These are phyloP conservation scores for Morelia viridis DNA, from an alignment of 2,797 vertebrate species.

Conservation along the genomic window DNA sequence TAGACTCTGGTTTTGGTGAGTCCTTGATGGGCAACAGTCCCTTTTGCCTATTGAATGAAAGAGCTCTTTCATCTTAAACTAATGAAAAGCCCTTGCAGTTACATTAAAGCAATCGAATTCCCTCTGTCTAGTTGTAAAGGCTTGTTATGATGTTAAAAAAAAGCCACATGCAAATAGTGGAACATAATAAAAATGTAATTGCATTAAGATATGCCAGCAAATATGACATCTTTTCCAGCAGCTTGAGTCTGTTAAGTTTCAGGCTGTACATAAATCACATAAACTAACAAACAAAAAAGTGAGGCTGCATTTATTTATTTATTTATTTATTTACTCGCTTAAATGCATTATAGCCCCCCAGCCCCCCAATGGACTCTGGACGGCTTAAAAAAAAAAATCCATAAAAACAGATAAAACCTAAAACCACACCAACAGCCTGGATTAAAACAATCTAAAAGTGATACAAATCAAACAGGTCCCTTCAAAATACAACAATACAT, in stretches of 20 bases:
- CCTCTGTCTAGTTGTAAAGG: conserved; percentile 32
- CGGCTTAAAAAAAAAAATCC: neutral
- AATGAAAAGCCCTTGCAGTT: conserved; percentile 45
- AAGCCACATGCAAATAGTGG: neutral
- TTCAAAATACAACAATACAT: neutral
- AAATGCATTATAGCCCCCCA: neutral
- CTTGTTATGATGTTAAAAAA: conserved; percentile 32
- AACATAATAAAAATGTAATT: conserved; percentile 7
- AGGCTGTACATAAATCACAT: neutral
- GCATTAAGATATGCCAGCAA: rapidly evolving
- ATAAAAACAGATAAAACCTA: neutral
- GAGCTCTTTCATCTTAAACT: conserved; percentile 13
- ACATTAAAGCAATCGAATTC: conserved; percentile 41
- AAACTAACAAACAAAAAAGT: neutral
- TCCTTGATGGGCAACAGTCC: neutral
- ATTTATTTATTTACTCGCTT: neutral
- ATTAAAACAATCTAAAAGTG: neutral
- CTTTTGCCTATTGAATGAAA: neutral
- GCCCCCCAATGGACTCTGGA: neutral
- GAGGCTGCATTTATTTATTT: neutral
- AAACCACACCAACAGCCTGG: neutral
- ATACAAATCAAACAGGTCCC: no score
- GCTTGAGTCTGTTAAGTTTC: neutral
- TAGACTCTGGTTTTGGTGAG: neutral
- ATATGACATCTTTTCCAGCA: neutral